phyloP scores from a whole-genome alignment of 2,888 invertebrate species.

The Acrobasis repandana region DNA sequence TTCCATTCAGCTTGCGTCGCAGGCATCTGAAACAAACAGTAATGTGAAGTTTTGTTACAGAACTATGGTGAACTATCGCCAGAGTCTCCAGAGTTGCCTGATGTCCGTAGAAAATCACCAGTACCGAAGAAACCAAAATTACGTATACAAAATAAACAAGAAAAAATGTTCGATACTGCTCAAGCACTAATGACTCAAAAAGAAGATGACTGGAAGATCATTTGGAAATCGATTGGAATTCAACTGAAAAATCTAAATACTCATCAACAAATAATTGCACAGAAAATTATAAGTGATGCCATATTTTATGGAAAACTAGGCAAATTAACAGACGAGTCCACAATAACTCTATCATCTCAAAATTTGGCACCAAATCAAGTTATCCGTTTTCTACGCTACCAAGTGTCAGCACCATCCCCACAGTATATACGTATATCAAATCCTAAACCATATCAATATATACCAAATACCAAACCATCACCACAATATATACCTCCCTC shows the following conservation, averaged over 20 bases:
- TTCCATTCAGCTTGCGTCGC: conserved; percentile 35
- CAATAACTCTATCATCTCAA: background rate
- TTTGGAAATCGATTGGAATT: conserved; percentile 25
- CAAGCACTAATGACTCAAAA: conserved; percentile 24
- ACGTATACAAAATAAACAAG: conserved; percentile 10
- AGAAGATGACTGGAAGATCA: conserved; percentile 32
- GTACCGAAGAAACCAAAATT: conserved; percentile 12
- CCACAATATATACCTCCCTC: background rate
- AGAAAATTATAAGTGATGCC: conserved; percentile 31
- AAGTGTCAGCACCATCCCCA: background rate
- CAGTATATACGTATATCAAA: background rate
- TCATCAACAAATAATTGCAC: conserved; percentile 28
- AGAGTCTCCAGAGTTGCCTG: conserved; percentile 17
- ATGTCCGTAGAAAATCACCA: conserved; percentile 13
- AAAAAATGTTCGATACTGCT: conserved; percentile 18
- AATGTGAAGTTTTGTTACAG: conserved; percentile 16
- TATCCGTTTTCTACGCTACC: background rate
- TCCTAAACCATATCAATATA: background rate
- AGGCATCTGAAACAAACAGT: conserved; percentile 27
- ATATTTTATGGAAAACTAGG: conserved; percentile 23
- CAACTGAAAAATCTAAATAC: conserved; percentile 24
- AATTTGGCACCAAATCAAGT: conserved; percentile 5
- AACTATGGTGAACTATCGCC: conserved; percentile 7
- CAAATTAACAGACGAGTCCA: background rate
- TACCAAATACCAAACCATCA: conserved; percentile 2